Percentiles rank a stretch among this genome's conserved stretches.
These are phyloP conservation scores for Bombus superbus DNA, from an alignment of 1,140 invertebrate genomes.

Conservation along the genomic window DNA sequence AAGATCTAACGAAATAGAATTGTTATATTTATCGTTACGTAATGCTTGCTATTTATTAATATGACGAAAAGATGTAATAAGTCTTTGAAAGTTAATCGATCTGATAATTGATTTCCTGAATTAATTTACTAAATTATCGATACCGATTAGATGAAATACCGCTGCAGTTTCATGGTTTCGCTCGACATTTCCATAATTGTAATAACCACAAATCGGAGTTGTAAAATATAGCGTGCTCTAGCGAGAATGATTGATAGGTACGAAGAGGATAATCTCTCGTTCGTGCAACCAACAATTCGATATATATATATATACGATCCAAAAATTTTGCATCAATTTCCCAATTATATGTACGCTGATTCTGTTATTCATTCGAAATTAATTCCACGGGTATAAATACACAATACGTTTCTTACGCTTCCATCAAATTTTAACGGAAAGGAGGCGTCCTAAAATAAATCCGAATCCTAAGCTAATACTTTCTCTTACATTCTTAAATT, in stretches of 20 bases:
- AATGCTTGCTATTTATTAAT: no score
- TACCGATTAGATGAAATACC: not conserved
- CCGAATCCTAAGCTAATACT: not conserved
- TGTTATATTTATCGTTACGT: no score
- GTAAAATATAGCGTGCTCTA: constrained; percentile 42
- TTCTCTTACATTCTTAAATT: not conserved
- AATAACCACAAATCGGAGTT: not conserved
- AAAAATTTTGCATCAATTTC: no score
- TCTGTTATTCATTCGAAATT: constrained; percentile 13
- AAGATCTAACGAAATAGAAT: no score
- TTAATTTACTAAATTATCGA: not conserved
- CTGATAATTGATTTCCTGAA: not conserved
- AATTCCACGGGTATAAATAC: constrained; percentile 41
- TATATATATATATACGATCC: constrained; percentile 54
- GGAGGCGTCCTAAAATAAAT: not conserved
- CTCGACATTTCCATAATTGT: constrained; percentile 2
- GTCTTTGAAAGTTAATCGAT: no score
- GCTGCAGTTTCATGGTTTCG: not conserved
- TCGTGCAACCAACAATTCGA: constrained; percentile 55
- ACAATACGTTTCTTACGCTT: not conserved
- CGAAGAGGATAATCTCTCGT: constrained; percentile 52
- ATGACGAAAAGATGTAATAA: no score
- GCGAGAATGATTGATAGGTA: constrained; percentile 51
- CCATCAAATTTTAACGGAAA: not conserved
- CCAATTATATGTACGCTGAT: not conserved